phyloP scores from a whole-genome alignment of 2,797 vertebrate species.

The Nasua narica region DNA sequence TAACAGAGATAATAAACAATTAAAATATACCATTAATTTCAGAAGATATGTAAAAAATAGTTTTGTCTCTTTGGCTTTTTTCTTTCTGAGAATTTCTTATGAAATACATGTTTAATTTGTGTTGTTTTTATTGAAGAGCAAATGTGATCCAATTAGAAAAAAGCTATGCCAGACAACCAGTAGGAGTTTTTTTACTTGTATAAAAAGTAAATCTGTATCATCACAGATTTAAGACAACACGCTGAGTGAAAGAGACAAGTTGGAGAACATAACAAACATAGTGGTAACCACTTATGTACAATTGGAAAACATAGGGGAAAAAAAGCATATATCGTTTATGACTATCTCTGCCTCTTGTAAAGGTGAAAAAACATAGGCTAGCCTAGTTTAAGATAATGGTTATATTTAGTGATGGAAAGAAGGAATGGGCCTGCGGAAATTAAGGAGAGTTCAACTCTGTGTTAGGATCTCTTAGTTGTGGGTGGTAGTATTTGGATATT shows the following conservation, averaged over 20 bases:
- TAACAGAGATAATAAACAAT: background rate
- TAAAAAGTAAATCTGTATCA: background rate
- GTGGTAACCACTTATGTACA: background rate
- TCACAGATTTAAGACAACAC: background rate
- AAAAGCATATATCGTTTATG: background rate
- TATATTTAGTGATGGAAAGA: background rate
- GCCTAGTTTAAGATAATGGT: background rate
- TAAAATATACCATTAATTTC: background rate
- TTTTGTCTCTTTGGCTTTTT: background rate
- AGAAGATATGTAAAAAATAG: background rate
- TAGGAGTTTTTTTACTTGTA: conserved; percentile 2
- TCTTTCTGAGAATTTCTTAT: background rate
- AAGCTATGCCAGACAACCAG: background rate
- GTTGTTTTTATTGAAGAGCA: background rate
- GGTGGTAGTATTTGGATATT: background rate
- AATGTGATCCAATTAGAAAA: background rate
- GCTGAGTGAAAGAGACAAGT: background rate
- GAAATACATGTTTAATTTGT: background rate
- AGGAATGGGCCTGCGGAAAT: background rate
- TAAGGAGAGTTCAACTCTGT: background rate
- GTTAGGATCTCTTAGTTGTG: background rate
- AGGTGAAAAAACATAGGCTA: background rate
- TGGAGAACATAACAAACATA: background rate
- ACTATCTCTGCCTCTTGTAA: background rate
- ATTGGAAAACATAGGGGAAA: background rate